Base-by-base conservation (phyloP, 2,888 invertebrate genomes). In the Cataglyphis cursor region DNA sequence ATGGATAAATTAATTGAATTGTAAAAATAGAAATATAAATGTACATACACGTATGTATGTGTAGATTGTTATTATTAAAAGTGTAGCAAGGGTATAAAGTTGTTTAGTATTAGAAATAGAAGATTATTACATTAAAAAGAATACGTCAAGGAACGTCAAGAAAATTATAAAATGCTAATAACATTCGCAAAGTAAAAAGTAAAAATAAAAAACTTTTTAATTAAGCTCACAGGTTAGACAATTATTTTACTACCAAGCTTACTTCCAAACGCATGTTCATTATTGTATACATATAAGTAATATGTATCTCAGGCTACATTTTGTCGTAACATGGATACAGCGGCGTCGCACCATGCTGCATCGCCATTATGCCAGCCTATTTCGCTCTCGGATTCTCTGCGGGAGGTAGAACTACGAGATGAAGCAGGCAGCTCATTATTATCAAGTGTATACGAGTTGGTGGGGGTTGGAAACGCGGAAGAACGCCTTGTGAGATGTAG, bases 351-450 rank as follows among this genome's bases (percentile, higher is more conserved):
- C 21, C 59, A 31, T 57, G 76, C 59, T 62, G 41, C 74, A 41
- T 72, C 74, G 70, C n/a, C n/a, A 73, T 82, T 80, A 82, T 51
- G 44, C 66, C 70, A 64, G 62, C 54, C 75, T 82, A 86, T 82
- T 80, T 80, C 72, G 44, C 78, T 80, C 59, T 72, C 24, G 44
- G 59, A 72, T 78, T 59, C 57, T 44, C 78, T 8, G 21, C 10
- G 28, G 41, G 44, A 6, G 24, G 44, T 54, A 24, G 18, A 18
- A 31, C 57, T 31, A 44, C 35, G 78, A 80, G 78, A 80, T 72
- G 78, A 80, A 72, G 44, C 48, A 80, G 65, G 59, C 35, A 72
- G 70, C 59, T 80, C 59, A 61, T 80, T 80, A 80, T 80, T 72
- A 44, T 72, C 70, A 12, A 21, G 44, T 12, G 44, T 12, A 31